A percentile compares a stretch with the other conserved stretches of the same genome.
Evolutionary conservation across 1,140 invertebrate genomes (phyloP).

Genomic region (Hypsibius dujardini): DNA sequence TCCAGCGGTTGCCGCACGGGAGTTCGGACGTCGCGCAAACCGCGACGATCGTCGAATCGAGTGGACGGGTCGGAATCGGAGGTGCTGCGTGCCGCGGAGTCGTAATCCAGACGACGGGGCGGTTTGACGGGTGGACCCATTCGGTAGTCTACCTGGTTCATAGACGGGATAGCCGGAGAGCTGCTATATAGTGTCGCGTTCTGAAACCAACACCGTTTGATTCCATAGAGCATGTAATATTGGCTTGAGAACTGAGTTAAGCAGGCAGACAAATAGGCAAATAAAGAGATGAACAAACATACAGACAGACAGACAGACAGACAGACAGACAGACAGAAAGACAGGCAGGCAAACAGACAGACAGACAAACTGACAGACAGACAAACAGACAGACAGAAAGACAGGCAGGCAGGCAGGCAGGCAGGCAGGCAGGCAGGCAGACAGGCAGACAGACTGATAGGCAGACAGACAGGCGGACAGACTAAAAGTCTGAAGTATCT

Average conservation of each 20-base stretch:
- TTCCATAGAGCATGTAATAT: too few species aligned
- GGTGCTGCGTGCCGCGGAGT: background rate
- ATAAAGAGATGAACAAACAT: background rate
- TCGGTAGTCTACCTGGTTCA: background rate
- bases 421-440: background rate
- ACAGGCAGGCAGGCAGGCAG: background rate
- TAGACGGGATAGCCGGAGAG: background rate
- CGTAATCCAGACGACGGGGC: background rate
- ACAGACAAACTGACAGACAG: too few species aligned
- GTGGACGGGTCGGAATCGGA: background rate
- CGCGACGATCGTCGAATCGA: too few species aligned
- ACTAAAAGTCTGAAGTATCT: background rate
- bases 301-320: background rate
- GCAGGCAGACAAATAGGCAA: too few species aligned
- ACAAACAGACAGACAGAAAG: too few species aligned
- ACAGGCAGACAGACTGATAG: background rate
- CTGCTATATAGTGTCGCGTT: background rate
- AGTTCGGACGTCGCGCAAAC: too few species aligned
- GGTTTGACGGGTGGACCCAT: background rate
- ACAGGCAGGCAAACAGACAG: too few species aligned
- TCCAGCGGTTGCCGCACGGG: background rate
- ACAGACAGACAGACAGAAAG: background rate
- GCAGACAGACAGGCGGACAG: background rate
- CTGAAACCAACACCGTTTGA: too few species aligned
- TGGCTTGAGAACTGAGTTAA: too few species aligned